Conservation (phyloP, 35 echinoderm and acorn worm genomes). For the Heliocidaris tuberculata region DNA sequence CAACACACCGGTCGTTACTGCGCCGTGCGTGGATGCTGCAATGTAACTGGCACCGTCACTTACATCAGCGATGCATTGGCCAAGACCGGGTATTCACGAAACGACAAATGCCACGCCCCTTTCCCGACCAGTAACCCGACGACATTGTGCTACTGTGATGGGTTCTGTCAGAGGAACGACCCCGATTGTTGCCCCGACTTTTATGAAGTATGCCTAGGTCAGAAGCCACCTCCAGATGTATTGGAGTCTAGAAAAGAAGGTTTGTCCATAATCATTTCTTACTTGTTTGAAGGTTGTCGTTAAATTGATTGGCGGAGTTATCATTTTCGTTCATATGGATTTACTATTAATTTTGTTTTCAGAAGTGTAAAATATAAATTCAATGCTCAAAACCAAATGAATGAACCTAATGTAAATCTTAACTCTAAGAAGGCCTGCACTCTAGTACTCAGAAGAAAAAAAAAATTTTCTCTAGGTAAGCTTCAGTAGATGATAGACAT, state of each 20-base stretch:
- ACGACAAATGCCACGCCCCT: slow-evolving; percentile 59
- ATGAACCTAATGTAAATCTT: too few species aligned
- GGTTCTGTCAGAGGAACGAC: slow-evolving; percentile 52
- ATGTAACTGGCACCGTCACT: neutral
- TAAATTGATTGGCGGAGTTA: too few species aligned
- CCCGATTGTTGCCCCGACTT: slow-evolving; percentile 70
- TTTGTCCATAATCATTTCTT: neutral
- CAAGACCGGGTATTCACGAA: neutral
- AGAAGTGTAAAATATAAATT: too few species aligned
- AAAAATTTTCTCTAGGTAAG: too few species aligned
- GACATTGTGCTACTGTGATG: slow-evolving; percentile 59
- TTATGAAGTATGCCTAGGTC: slow-evolving; percentile 43
- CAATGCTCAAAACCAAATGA: too few species aligned
- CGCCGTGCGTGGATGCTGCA: slow-evolving; percentile 36
- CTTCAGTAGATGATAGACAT: too few species aligned
- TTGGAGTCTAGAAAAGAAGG: neutral
- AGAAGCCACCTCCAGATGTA: slow-evolving; percentile 11
- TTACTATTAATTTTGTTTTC: too few species aligned
- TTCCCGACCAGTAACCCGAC: slow-evolving; percentile 40
- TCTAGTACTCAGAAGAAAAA: too few species aligned
- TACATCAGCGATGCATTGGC: neutral
- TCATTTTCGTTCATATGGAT: too few species aligned
- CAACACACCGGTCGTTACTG: slow-evolving; percentile 46
- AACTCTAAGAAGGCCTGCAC: too few species aligned
- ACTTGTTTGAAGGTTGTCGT: too few species aligned